Evolutionary conservation across 2,113 vertebrate species (phyloP), one percentile per base, ranked within the genome.

Genomic region (Pachycephala philippinensis): DNA sequence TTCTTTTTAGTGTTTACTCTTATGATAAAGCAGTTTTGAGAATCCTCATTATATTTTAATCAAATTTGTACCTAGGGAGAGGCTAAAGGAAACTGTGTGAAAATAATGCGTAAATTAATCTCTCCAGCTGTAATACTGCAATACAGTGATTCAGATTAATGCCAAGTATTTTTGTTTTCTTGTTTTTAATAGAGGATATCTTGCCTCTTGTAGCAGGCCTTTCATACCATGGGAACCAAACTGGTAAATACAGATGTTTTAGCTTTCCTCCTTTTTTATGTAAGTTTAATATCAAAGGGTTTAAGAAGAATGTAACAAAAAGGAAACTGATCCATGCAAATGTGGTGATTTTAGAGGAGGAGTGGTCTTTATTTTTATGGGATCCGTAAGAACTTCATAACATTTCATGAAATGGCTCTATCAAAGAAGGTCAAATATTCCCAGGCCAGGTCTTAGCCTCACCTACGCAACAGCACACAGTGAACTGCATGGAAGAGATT

Each of bases 1-100:
- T 94, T 93, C n/a, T 88, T 95, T 82, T 78, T 80, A 83, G 35
- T 84, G 68, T 88, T 93, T 93, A 74, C 22, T 88, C 50, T 75
- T 81, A 71, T 92, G 96, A 93, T 89, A 90, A 92, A 96, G 49
- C 64, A 68, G 44, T 94, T 91, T 95, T 64, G 54, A 94, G 86
- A 72, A 87, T 89, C 75, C 83, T 95, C 86, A 89, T 95, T 91
- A 94, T 84, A 91, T 90, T 95, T 95, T 93, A 93, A 95, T 96
- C 76, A 84, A 37, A 68, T 92, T 91, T 90, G 30, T 95, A 95
- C 76, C 93, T 95, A 81, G 86, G 76, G 94, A 97, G 80, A 95
- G 28, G 86, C 93, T 92, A 49, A 95, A 87, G 68, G 88, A 94
- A 93, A 63, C 59, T 77, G 3, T 74, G 66, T 83, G 79, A 91